phyloP scores from a whole-genome alignment of 2,888 invertebrate species.

The Dryocosmus kuriphilus region DNA sequence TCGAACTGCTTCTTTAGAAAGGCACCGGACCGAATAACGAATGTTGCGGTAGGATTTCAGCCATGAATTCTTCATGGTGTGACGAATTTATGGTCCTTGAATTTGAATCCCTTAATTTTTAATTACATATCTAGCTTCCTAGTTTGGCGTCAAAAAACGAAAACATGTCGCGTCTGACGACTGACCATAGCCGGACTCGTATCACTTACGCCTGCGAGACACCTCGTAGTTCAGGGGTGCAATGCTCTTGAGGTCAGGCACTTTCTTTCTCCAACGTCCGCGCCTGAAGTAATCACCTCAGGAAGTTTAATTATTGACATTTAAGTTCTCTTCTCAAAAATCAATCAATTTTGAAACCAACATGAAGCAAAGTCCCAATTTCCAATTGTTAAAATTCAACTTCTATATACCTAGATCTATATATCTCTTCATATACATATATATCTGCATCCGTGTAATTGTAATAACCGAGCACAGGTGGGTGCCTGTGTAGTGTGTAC shows the following conservation, averaged over 20 bases:
- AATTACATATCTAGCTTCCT: too few relatives aligned
- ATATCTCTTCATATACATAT: background rate
- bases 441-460: background rate
- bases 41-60: background rate
- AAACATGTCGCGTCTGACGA: too few relatives aligned
- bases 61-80: background rate
- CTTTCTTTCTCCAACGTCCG: too few relatives aligned
- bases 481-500: background rate
- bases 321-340: too few relatives aligned
- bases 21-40: background rate
- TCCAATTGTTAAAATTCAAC: background rate
- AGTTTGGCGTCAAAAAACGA: too few relatives aligned
- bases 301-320: too few relatives aligned
- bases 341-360: background rate
- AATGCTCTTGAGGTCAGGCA: too few relatives aligned
- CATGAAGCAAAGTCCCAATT: background rate
- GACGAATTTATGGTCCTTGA: background rate
- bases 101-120: too few relatives aligned
- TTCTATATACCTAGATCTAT: background rate
- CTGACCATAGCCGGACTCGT: too few relatives aligned
- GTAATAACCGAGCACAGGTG: slow-evolving; percentile 7
- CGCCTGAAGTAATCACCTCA: too few relatives aligned
- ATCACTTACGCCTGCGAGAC: too few relatives aligned
- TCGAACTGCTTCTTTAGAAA: background rate
- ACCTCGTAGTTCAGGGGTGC: too few relatives aligned